These are phyloP conservation scores for Phrynocephalus versicolor DNA, from an alignment of 2,113 vertebrate species.

Conservation along the genomic window DNA sequence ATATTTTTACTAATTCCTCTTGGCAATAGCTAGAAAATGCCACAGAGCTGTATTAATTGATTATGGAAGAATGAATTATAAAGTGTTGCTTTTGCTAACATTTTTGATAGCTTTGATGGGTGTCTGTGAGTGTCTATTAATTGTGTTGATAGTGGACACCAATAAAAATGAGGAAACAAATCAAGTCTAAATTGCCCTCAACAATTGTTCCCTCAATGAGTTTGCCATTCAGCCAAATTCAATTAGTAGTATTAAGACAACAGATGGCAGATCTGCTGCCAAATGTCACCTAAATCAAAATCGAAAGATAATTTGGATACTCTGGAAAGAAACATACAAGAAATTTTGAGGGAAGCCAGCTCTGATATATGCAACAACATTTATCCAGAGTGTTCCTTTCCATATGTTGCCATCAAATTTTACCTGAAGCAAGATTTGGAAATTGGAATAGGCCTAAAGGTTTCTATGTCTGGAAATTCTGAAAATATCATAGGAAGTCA, in stretches of 20 bases:
- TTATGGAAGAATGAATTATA: no score
- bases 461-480: neutral
- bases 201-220: neutral
- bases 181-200: neutral
- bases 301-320: neutral
- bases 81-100: no score
- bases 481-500: neutral
- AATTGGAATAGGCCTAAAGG: neutral
- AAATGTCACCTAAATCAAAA: conserved; percentile 1
- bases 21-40: no score
- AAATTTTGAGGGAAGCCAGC: neutral
- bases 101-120: no score
- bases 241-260: neutral
- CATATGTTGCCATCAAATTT: neutral
- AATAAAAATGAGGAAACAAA: neutral
- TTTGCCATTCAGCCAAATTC: neutral
- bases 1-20: no score
- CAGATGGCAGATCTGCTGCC: neutral
- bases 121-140: no score
- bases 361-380: neutral
- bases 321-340: neutral
- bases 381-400: neutral
- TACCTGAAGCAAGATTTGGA: neutral
- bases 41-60: no score
- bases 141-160: neutral